Evolutionary conservation across 2,113 vertebrate species (phyloP), one percentile per base, ranked within the genome.

Genomic region (Silurus asotus): DNA sequence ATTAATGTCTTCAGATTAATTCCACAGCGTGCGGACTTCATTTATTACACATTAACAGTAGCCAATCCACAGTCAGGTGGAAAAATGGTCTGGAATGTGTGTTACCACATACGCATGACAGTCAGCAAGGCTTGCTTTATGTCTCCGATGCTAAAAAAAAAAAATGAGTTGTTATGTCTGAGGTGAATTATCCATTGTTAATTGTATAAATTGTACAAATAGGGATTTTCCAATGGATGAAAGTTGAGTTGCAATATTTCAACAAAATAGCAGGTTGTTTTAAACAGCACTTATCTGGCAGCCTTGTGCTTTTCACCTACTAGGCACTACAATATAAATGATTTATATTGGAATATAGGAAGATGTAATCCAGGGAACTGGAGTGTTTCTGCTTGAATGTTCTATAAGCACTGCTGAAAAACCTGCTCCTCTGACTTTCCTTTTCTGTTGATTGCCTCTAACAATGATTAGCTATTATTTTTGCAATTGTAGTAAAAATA

Each of bases 41-140:
- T 25, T 84, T 84, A 53, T 76, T 48, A 19, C n/a, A 55, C 59
- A 65, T 77, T 84, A 77, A 17, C 74, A 64, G 37, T 37, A 65
- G 45, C 15, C 20, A 76, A 59, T 8, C 45, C 19, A n/a, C 23
- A 15, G 9, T 72, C 70, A 49, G n/a, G n/a, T n/a, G n/a, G 20
- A 74, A 82, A 82, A 84, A 53, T 74, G 59, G 28, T 45, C 58
- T 48, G 5, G 45, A 23, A 48, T 49, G 8, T 10, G 8, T n/a
- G 48, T 5, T 20, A 11, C 23, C n/a, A 14, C 2, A 7, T 19
- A 1, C 19, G 49, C 15, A 19, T 72, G 56, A 10, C 4, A n/a
- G 55, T 84, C 45, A 75, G 11, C 28, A 15, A 76, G 14, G 58
- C 58, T 84, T 62, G 58, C 56, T 48, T 2, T 19, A 19, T 75